Base-by-base conservation (phyloP, 2,113 vertebrate species). In the Psilopsiagon aurifrons region DNA sequence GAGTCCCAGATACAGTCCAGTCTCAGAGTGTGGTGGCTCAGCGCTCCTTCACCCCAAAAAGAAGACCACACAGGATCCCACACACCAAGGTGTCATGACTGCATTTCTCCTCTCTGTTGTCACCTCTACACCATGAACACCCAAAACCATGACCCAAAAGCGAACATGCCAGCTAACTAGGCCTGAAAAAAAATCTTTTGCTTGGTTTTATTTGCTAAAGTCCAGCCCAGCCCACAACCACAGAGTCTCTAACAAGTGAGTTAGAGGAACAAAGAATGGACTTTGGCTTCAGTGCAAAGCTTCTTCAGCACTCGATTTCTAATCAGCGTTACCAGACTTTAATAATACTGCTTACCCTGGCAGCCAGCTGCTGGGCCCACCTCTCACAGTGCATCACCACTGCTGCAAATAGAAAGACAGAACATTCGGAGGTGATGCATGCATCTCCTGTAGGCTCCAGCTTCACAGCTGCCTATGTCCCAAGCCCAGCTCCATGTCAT, bases 121-220 rank as follows among this genome's bases (percentile, higher is more conserved):
- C 67, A 47, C 14, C 75, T 71, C 51, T 78, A 64, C 15, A 64
- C 43, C 17, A 71, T 0, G 20, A 80, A n/a, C 76, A 73, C 51
- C 9, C 75, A 68, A 93, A 88, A 25, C 10, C 24, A 55, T 25
- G 29, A 82, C 37, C 17, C 54, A 77, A 27, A 80, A 74, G 73
- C 0, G 1, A 90, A 77, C 5, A 8, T 4, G 10, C 20, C 57
- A 80, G 59, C 59, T 73, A 67, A 62, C 47, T 5, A 51, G 37
- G 17, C 37, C 41, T 69, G 35, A 95, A 84, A 84, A 87, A 47
- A 62, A 67, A 90, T 7, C 14, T 91, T 90, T 80, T 2, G 2
- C 24, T 43, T 78, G 79, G 33, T 13, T 86, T 90, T 91, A 80
- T 88, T 81, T 94, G n/a, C 63, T 77, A 54, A 87, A 95, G 41